These are phyloP conservation scores for Sardinella longiceps DNA, from an alignment of 2,797 vertebrate genomes.

Conservation along the genomic window DNA sequence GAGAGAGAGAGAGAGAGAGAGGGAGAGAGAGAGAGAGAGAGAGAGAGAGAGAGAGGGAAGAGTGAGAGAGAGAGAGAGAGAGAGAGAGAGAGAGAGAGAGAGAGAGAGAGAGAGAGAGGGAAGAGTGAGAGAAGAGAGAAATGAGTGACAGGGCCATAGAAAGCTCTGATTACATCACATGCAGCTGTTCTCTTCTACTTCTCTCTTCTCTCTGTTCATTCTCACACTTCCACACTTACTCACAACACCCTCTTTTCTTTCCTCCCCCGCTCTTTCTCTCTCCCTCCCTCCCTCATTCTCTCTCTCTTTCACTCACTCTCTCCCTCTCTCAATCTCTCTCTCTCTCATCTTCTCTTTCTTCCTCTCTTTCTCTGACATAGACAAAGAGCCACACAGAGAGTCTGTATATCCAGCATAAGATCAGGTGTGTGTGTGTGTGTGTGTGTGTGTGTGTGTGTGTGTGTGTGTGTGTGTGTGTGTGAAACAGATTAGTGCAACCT, in stretches of 20 bases:
- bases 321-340: constrained; percentile 23
- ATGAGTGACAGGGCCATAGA: not conserved
- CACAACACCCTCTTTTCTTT: not conserved
- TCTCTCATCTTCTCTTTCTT: not conserved
- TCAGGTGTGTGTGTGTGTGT: not conserved
- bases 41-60: not conserved
- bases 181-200: constrained; percentile 7
- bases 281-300: not conserved
- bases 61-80: not conserved
- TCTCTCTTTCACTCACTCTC: not conserved
- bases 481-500: not conserved
- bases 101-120: constrained; percentile 4
- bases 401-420: not conserved
- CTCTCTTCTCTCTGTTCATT: not conserved
- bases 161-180: constrained; percentile 9
- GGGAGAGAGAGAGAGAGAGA: constrained; percentile 14
- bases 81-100: not conserved
- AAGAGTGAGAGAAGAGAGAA: not conserved
- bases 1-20: constrained; percentile 38
- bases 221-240: constrained; percentile 13
- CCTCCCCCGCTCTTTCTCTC: not conserved
- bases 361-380: constrained; percentile 14
- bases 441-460: too few relatives aligned
- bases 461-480: too few relatives aligned
- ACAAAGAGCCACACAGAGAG: constrained; percentile 19